Evolutionary conservation across 2,888 invertebrate genomes (phyloP), one percentile per base, ranked within the genome.

Genomic region (Teleogryllus oceanicus): DNA sequence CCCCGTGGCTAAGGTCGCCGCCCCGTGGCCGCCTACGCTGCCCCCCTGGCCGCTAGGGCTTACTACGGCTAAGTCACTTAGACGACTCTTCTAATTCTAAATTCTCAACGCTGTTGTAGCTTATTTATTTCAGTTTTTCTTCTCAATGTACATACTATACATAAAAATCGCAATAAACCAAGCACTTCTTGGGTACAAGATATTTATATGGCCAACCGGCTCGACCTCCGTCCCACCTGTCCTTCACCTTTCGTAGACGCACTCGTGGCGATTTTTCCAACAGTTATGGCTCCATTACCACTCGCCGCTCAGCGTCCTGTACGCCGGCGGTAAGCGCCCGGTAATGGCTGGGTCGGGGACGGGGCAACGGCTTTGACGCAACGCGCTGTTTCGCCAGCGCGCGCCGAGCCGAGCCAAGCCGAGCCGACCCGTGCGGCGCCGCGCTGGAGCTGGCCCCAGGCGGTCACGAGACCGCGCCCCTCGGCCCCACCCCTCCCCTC

Each of bases 11-110:
- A 37, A 37, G 37, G 37, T 37, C 49, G 77, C n/a, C 77, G 49
- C 49, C 77, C 80, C 20, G 75, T 78, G 74, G 21, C 13, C n/a
- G 80, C 24, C 11, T 75, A 76, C 74, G 80, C 80, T 50, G 78
- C 80, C 50, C 80, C 81, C 77, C 76, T 79, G 11, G 78, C 78
- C 79, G 77, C 75, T 16, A 81, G 78, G 62, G 79, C 81, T 76
- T 11, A 78, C 79, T n/a, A 51, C 74, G 79, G 78, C 75, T 80
- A 77, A 80, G 49, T 49, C 24, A 2, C 77, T 49, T n/a, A 49
- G 37, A 49, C 18, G 18, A 77, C 49, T 49, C 24, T 77, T 49
- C 49, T 20, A 10, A 24, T 10, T 77, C n/a, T 77, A 49, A 77
- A 49, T 18, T 49, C 20, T 77, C 13, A 4, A 37, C 50, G 77